Percentiles rank a stretch among this genome's conserved stretches.
Conservation (phyloP, 2,797 vertebrate genomes). For the Poeciliopsis infans region DNA sequence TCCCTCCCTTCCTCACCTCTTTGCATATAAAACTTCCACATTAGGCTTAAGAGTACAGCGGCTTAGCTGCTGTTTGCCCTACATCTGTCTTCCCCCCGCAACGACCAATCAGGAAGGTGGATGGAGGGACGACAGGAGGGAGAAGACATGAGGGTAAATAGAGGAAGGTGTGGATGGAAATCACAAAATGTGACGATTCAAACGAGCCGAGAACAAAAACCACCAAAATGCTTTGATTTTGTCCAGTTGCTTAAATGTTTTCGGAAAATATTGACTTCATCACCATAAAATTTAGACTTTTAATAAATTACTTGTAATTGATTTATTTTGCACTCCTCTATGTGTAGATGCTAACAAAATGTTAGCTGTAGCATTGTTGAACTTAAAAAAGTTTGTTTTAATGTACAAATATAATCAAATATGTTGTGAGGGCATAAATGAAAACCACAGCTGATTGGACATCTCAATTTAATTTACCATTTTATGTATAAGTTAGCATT, state of each 20-base stretch:
- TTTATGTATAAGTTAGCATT: background rate
- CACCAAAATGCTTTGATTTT: background rate
- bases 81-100: constrained; percentile 73
- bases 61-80: constrained; percentile 76
- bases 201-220: background rate
- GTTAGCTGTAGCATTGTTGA: background rate
- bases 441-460: background rate
- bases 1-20: constrained; percentile 68
- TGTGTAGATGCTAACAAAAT: background rate
- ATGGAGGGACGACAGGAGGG: constrained; percentile 45
- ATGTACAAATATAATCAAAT: background rate
- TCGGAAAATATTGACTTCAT: background rate
- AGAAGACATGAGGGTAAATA: constrained; percentile 48
- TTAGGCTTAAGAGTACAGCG: constrained; percentile 78
- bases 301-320: too few species aligned
- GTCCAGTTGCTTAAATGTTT: background rate
- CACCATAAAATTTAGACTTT: background rate
- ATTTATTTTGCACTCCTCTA: too few species aligned
- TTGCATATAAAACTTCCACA: constrained; percentile 79
- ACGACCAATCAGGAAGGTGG: constrained; percentile 67
- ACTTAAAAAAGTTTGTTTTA: background rate
- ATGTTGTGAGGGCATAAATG: background rate
- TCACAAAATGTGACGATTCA: background rate
- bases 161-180: constrained; percentile 28
- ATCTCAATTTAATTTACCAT: background rate